Conservation (phyloP, 37 sponge, comb jelly and placozoan genomes). For the Lycopodina hypogea region DNA sequence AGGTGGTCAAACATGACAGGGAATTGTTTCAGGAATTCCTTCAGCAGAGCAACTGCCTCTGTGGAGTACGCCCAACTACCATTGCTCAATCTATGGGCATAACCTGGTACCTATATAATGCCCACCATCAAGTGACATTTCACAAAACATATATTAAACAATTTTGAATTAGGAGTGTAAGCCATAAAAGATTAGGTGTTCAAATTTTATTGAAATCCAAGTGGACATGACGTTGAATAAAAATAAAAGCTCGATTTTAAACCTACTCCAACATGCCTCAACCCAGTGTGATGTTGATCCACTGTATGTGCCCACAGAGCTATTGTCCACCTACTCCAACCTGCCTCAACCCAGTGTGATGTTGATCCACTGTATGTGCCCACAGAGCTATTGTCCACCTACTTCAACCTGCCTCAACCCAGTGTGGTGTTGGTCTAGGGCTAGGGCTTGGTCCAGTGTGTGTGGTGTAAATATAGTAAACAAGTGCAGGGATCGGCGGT, state of each 20-base stretch:
- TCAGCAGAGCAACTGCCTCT: constrained; percentile 46
- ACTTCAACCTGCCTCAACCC: neutral
- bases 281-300: no score
- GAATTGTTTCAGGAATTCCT: constrained; percentile 58
- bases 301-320: no score
- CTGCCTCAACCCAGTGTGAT: no score
- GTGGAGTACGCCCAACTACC: constrained; percentile 77
- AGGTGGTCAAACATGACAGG: constrained; percentile 69
- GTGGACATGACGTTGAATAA: neutral
- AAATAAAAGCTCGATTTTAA: neutral
- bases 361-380: neutral
- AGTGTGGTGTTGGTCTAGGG: neutral
- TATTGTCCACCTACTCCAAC: no score
- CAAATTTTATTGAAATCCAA: neutral
- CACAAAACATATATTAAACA: no score
- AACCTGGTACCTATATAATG: constrained; percentile 38
- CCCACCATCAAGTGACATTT: neutral
- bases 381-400: constrained; percentile 1
- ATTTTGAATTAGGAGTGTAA: no score
- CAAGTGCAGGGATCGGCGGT: no score
- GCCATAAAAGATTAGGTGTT: no score
- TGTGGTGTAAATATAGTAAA: no score
- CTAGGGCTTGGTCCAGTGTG: neutral
- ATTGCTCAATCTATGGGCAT: constrained; percentile 30
- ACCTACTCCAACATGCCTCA: neutral